phyloP scores from a whole-genome alignment of 2,113 vertebrate species.

The Eurystomus gularis region DNA sequence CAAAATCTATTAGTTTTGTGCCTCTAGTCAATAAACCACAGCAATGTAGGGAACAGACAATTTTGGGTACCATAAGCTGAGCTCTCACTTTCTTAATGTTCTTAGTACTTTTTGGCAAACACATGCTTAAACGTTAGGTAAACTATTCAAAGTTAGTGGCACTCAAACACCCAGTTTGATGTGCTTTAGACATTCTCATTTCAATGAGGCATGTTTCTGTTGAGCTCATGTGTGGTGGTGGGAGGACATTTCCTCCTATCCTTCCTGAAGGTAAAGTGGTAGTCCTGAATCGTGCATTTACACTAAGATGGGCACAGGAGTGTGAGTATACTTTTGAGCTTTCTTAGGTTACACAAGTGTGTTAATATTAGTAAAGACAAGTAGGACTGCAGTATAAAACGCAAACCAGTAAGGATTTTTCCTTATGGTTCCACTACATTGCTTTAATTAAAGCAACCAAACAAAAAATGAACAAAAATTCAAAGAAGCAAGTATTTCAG shows the following conservation, averaged over 20 bases:
- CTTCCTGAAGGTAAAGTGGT: neutral
- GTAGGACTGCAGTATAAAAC: no score
- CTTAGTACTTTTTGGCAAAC: neutral
- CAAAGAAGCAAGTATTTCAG: neutral
- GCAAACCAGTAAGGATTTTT: neutral
- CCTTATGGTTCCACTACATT: neutral
- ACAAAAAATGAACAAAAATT: neutral
- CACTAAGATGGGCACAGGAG: neutral
- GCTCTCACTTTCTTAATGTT: neutral
- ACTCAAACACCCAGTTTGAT: neutral
- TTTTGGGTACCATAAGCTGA: neutral
- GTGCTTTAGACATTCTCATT: neutral
- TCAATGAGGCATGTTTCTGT: neutral
- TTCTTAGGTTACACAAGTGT: neutral
- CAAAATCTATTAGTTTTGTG: neutral
- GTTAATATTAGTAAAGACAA: neutral
- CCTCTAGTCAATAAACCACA: neutral
- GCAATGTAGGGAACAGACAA: accelerated
- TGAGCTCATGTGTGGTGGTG: neutral
- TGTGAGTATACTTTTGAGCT: neutral
- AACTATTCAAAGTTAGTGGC: constrained; percentile 40
- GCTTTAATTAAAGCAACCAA: neutral
- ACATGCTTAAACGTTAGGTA: constrained; percentile 21
- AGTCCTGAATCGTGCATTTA: neutral
- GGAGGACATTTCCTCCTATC: neutral